These are phyloP conservation scores for Pomacea canaliculata DNA, from an alignment of 2,888 invertebrate species.

Conservation along the genomic window DNA sequence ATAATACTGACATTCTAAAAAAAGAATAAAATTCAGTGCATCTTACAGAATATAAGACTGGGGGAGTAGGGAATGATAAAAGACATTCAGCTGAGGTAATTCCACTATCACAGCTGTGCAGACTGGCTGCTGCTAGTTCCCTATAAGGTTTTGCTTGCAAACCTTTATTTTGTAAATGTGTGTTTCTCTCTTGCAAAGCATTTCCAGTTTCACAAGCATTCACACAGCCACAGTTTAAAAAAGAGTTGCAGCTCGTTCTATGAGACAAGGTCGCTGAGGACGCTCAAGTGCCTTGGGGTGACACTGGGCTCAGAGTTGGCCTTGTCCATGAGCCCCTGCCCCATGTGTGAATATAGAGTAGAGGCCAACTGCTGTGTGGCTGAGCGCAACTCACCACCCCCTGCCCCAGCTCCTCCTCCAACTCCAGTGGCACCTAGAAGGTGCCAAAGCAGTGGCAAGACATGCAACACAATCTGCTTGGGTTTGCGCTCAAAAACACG, in stretches of 20 bases:
- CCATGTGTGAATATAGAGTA: constrained; percentile 58
- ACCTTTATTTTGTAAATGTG: no score
- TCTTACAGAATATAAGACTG: no score
- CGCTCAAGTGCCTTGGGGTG: constrained; percentile 54
- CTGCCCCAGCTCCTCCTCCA: constrained; percentile 51
- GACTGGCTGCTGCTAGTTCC: no score
- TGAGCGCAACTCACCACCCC: constrained; percentile 50
- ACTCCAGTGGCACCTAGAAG: constrained; percentile 59
- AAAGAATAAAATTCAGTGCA: no score
- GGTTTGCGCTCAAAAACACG: constrained; percentile 63
- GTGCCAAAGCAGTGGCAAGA: constrained; percentile 67
- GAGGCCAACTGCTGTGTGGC: constrained; percentile 54
- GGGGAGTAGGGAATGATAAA: no score
- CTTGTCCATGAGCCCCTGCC: constrained; percentile 53
- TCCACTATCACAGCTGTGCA: background rate
- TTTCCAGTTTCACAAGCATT: no score
- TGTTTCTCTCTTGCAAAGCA: no score
- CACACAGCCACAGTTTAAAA: no score
- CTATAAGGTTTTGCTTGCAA: no score
- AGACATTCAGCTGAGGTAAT: background rate
- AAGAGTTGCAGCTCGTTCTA: background rate
- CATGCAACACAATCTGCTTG: constrained; percentile 65
- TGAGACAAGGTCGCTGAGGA: constrained; percentile 46
- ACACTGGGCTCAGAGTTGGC: constrained; percentile 53
- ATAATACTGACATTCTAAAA: no score